Conservation (phyloP, 1,140 invertebrate species). For the Conus ventricosus region DNA sequence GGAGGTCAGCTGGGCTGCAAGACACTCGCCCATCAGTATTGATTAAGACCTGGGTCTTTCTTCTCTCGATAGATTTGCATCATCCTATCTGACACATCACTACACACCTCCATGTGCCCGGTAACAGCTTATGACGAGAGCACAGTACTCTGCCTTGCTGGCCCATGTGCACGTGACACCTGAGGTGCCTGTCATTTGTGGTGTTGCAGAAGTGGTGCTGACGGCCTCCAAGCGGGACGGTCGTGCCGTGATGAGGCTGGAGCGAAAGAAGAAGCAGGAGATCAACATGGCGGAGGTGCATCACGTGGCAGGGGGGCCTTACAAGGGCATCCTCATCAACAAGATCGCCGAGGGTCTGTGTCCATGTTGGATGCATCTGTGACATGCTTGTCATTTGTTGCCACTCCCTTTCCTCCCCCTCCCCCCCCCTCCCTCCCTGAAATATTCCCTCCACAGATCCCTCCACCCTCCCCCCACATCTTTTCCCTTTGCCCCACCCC, state of each 20-base stretch:
- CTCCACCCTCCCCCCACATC: no score
- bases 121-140: neutral
- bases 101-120: neutral
- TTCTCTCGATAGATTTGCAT: no score
- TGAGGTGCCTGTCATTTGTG: neutral
- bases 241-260: conserved; percentile 61
- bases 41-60: no score
- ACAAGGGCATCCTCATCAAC: conserved; percentile 69
- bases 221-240: conserved; percentile 65
- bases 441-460: no score
- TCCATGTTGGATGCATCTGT: no score
- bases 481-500: no score
- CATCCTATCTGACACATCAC: neutral
- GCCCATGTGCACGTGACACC: neutral
- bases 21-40: no score
- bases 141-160: neutral
- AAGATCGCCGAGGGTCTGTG: conserved; percentile 62
- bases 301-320: conserved; percentile 64
- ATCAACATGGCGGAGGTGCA: conserved; percentile 62
- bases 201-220: conserved; percentile 66
- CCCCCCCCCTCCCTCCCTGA: no score
- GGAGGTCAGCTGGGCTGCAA: no score
- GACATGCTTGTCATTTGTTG: no score
- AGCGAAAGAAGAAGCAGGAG: conserved; percentile 58
- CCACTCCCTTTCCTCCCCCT: no score